Percentiles rank a stretch among this genome's conserved stretches.
phyloP scores from a whole-genome alignment of 2,113 vertebrate genomes.

The Brachyistius frenatus region DNA sequence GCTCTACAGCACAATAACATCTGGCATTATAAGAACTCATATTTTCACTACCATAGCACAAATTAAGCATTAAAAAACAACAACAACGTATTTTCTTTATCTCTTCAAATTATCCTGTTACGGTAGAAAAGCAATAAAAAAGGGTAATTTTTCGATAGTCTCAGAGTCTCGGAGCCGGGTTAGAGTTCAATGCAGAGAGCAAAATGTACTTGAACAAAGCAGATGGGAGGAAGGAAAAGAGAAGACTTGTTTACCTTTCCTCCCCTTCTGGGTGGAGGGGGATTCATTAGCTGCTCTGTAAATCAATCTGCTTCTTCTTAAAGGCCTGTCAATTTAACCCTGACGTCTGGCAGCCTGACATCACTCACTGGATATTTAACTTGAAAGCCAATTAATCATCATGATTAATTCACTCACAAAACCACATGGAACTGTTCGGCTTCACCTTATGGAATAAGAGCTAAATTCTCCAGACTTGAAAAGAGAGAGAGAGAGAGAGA shows the following conservation, averaged over 20 bases:
- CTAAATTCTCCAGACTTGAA: slow-evolving; percentile 50
- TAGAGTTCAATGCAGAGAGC: slow-evolving; percentile 55
- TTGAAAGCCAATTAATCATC: slow-evolving; percentile 88
- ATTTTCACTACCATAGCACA: neutral
- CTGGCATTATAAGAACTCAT: neutral
- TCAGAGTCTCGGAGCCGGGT: slow-evolving; percentile 37
- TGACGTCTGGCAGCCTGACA: slow-evolving; percentile 85
- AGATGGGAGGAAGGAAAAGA: slow-evolving; percentile 65
- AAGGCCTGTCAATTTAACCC: slow-evolving; percentile 86
- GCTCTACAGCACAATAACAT: neutral
- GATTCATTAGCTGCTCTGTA: slow-evolving; percentile 86
- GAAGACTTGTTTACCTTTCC: slow-evolving; percentile 82
- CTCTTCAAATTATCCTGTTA: neutral
- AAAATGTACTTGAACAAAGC: slow-evolving; percentile 54
- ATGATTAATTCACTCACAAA: slow-evolving; percentile 87
- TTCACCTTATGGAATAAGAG: slow-evolving; percentile 72
- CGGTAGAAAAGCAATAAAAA: neutral
- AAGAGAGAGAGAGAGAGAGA: slow-evolving; percentile 46
- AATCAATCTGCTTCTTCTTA: slow-evolving; percentile 88
- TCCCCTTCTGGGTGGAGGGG: slow-evolving; percentile 79
- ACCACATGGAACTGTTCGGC: slow-evolving; percentile 83
- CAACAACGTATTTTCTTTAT: neutral
- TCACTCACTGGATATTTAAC: slow-evolving; percentile 86
- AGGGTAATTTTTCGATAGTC: slow-evolving; percentile 32
- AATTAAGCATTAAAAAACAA: neutral